A percentile compares a stretch with the other conserved stretches of the same genome.
Conservation (phyloP, 2,113 vertebrate species). For the Sula dactylatra region DNA sequence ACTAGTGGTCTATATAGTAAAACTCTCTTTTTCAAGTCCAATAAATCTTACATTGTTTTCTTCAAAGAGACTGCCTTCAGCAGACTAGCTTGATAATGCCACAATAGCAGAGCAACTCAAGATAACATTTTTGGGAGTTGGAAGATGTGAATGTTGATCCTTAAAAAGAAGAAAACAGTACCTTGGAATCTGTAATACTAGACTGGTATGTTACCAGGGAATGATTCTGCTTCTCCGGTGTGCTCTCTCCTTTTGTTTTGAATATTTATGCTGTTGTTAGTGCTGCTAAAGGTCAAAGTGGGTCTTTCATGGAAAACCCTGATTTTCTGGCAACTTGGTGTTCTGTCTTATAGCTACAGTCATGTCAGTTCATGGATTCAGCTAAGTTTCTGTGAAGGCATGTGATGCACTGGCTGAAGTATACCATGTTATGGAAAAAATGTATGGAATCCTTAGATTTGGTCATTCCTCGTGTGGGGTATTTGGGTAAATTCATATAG, state of each 20-base stretch:
- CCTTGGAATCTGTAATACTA: neutral
- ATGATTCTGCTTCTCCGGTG: neutral
- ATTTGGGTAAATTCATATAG: neutral
- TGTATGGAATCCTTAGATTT: neutral
- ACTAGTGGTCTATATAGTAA: neutral
- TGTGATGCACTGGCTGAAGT: neutral
- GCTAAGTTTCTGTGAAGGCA: neutral
- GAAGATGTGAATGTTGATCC: neutral
- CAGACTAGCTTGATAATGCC: neutral
- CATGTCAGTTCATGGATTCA: neutral
- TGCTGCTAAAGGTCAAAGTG: neutral
- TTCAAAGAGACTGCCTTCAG: conserved; percentile 43
- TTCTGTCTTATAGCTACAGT: neutral
- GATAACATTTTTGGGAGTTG: neutral
- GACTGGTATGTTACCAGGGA: neutral
- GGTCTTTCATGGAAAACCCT: neutral
- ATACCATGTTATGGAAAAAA: neutral
- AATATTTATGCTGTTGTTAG: neutral
- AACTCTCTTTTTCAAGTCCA: conserved; percentile 12
- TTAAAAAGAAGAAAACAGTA: neutral
- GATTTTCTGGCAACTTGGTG: neutral
- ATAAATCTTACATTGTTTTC: conserved; percentile 50
- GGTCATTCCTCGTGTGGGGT: neutral
- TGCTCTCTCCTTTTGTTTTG: neutral
- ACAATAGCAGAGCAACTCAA: neutral